These are phyloP conservation scores for Palythoa caribaeorum DNA, from an alignment of 92 coral and sea anemone species.

Conservation along the genomic window DNA sequence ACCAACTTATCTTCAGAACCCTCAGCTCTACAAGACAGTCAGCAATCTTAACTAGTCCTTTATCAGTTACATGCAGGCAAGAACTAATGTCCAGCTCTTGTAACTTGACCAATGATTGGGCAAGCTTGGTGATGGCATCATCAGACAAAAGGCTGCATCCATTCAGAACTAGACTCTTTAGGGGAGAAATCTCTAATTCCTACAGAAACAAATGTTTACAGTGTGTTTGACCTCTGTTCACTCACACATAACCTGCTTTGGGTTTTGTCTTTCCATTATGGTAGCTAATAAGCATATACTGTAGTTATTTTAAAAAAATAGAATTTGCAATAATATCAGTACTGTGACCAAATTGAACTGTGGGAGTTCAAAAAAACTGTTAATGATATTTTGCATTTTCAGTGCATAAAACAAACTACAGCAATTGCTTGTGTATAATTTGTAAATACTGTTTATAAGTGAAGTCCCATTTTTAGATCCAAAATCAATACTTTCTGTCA, in stretches of 20 bases:
- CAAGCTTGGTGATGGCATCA: conserved; percentile 55
- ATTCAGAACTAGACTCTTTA: conserved; percentile 72
- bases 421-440: too few relatives aligned
- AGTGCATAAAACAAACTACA: too few relatives aligned
- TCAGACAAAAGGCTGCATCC: conserved; percentile 81
- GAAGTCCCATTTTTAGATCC: too few relatives aligned
- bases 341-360: too few relatives aligned
- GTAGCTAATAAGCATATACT: too few relatives aligned
- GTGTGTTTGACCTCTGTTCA: not conserved
- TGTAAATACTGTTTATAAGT: too few relatives aligned
- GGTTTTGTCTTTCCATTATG: too few relatives aligned
- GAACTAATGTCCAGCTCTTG: conserved; percentile 89
- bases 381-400: too few relatives aligned
- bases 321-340: too few relatives aligned
- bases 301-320: too few relatives aligned
- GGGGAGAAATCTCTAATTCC: conserved; percentile 25
- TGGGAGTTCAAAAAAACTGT: too few relatives aligned
- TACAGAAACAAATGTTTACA: not conserved
- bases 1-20: conserved; percentile 80
- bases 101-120: conserved; percentile 57
- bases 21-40: conserved; percentile 60
- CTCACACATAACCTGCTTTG: not conserved
- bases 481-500: too few relatives aligned
- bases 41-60: conserved; percentile 65
- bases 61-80: conserved; percentile 77